Conservation (phyloP, 23 tunicate species). For the Clavelina lepadiformis region DNA sequence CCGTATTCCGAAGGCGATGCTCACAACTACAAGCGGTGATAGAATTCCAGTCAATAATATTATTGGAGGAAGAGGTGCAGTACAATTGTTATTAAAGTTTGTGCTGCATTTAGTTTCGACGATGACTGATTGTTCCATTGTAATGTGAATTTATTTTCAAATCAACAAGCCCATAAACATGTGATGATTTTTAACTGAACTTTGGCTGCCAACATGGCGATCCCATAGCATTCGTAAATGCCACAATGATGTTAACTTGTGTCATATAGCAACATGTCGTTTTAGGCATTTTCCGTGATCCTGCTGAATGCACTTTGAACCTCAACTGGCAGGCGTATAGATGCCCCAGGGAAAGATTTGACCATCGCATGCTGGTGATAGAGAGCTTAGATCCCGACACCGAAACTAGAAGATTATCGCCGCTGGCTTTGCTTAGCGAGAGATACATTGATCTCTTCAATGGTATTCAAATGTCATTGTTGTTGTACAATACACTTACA, state of each 20-base stretch:
- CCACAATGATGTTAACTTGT: not conserved
- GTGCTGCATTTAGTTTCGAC: too few species aligned
- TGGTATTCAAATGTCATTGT: conserved; percentile 58
- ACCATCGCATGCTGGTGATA: conserved; percentile 66
- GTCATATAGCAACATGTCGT: too few species aligned
- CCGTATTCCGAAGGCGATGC: conserved; percentile 75
- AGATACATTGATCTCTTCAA: conserved; percentile 61
- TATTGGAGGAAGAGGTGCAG: conserved; percentile 47
- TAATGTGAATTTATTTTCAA: too few species aligned
- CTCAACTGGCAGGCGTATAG: conserved; percentile 70
- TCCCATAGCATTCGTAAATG: too few species aligned
- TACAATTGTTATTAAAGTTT: too few species aligned
- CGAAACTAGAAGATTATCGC: conserved; percentile 72
- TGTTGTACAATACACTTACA: too few species aligned
- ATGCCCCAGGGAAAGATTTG: conserved; percentile 37
- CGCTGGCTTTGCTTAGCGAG: conserved; percentile 54
- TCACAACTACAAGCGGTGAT: conserved; percentile 54
- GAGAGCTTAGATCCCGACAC: conserved; percentile 86
- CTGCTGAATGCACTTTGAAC: conserved; percentile 25
- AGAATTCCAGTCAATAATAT: conserved; percentile 33
- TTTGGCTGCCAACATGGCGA: too few species aligned
- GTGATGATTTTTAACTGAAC: too few species aligned
- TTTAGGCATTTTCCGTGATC: conserved; percentile 51
- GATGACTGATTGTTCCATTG: too few species aligned
- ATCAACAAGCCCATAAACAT: too few species aligned